Percentiles rank a stretch among this genome's conserved stretches.
Evolutionary conservation across 30 jellyfish, hydroid and myxozoan species (phyloP).

Genomic region (Cassiopea andromeda): DNA sequence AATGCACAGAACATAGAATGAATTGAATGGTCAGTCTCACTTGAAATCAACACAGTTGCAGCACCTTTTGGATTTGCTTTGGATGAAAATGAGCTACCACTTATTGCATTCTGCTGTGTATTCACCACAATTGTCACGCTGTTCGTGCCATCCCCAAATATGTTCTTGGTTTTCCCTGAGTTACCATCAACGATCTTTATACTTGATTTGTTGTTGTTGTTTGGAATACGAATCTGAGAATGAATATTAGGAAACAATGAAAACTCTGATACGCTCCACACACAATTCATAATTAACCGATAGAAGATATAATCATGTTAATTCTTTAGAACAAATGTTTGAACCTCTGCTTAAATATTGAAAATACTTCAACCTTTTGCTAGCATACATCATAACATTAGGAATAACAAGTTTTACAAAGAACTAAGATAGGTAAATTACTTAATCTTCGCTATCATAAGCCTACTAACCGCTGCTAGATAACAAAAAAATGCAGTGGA

Average conservation of each 20-base stretch:
- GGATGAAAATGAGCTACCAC: slow-evolving; percentile 1
- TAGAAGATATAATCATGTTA: too few species aligned
- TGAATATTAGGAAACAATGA: background rate
- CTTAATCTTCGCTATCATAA: too few species aligned
- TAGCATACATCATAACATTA: too few species aligned
- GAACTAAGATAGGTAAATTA: too few species aligned
- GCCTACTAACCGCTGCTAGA: too few species aligned
- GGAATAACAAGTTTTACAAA: too few species aligned
- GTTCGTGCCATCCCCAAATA: slow-evolving; percentile 38
- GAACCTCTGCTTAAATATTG: too few species aligned
- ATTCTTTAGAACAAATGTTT: too few species aligned
- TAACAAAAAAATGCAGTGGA: too few species aligned
- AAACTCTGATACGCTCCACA: too few species aligned
- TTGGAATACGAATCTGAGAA: slow-evolving; percentile 2
- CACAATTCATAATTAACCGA: too few species aligned
- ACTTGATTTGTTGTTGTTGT: slow-evolving; percentile 21
- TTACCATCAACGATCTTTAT: slow-evolving; percentile 43
- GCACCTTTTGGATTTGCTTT: slow-evolving; percentile 27
- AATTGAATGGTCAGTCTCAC: background rate
- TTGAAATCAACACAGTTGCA: slow-evolving; percentile 39
- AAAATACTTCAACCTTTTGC: too few species aligned
- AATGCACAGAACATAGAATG: background rate
- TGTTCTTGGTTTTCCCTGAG: slow-evolving; percentile 36
- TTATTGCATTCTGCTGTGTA: slow-evolving; percentile 10
- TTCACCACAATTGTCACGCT: slow-evolving; percentile 46